Evolutionary conservation across 2,888 invertebrate species (phyloP), one percentile per base, ranked within the genome.

Genomic region (Lycophotia porphyrea): DNA sequence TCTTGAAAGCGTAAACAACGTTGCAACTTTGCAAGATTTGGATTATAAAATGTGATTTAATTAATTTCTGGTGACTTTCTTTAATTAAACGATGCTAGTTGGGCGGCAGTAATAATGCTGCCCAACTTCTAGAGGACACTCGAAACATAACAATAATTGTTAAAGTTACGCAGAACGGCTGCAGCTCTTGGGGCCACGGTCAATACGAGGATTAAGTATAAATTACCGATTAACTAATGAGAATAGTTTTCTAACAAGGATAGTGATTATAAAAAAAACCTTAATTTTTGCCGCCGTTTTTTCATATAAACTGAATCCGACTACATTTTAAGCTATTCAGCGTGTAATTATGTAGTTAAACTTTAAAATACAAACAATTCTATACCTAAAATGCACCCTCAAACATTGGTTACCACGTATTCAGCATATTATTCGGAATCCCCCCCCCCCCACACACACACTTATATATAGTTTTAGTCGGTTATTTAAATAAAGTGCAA

Each of bases 121-220:
- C n/a, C 52, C 64, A 84, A 82, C 52, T 67, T 74, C 60, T 60
- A 60, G 34, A 71, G 55, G 7, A 13, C 52, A 60, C 67, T 84
- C 36, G 13, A 80, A 68, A 60, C 27, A 18, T 68, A 83, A 70
- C 67, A 71, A 68, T 84, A 71, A 68, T 84, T 36, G 80, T 65
- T 42, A 24, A 70, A 83, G 21, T 47, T 8, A 21, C 8, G 47
- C 3, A 21, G 49, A 24, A 58, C 70, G 70, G 34, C 47, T 68
- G 47, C 39, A 21, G 47, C 47, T 47, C 47, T 21, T 47, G 9
- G 9, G n/a, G 7, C 36, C 15, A n/a, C 24, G 15, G 31, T 42
- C 39, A n/a, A 21, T 74, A 24, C 31, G 24, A 49, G 36, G 21
- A 27, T 64, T 27, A 31, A 27, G 4, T 21, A 77, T 36, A 18